Base-by-base conservation (phyloP, 2,797 vertebrate genomes). In the Rallus crepitans region DNA sequence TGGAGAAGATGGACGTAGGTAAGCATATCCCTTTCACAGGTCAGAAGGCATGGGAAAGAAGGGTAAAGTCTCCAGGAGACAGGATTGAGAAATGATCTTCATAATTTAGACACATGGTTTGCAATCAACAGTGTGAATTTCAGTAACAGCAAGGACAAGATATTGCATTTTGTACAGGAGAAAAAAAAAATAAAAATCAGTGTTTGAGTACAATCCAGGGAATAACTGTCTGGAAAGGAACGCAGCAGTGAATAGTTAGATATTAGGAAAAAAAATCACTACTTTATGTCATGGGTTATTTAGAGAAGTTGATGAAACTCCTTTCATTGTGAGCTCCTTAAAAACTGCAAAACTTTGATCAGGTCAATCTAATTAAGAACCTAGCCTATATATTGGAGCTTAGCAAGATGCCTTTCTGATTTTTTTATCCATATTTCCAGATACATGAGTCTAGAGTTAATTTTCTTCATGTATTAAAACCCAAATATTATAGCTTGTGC, bases 1-100 rank as follows among this genome's bases (percentile, higher is more conserved):
- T 0, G 97, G 97, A 88, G 91, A 95, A 93, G 90, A 97, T 28
- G 95, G 93, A 9, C 90, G 7, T 18, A 64, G 59, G 97, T 97
- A 91, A 82, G 90, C 86, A 71, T 33, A 40, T 11, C 14, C 15
- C 33, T 39, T 80, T 78, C 42, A 42, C 11, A 68, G 40, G 40
- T 80, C 56, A 37, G 28, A 61, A 86, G 59, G 28, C 39, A 59
- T 12, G 28, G 27, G n/a, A 72, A 56, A 81, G 6, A 20, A 65
- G 10, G 9, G 31, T 14, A 83, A 87, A 76, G 52, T 1, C 18
- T 17, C 35, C 24, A 5, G 12, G 33, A 71, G 11, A 45, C 3
- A 69, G 25, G 47, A 83, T 7, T 53, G 39, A 42, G 64, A 63
- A 68, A n/a, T 15, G 5, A 3, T 50, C 61, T 72, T 69, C 9